Conservation (phyloP, 2,797 vertebrate species). For the Rhinoraja longicauda region DNA sequence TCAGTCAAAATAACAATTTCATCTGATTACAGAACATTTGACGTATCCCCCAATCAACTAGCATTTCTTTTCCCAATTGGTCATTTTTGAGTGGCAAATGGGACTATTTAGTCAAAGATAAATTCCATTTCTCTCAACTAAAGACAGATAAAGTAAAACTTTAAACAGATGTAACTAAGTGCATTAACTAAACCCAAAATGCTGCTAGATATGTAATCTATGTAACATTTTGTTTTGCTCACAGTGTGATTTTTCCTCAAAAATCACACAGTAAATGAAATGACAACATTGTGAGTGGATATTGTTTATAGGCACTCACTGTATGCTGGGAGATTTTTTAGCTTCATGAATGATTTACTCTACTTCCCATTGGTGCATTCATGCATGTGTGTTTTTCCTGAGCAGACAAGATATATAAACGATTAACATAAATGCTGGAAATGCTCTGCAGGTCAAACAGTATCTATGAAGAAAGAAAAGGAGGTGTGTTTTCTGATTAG, state of each 20-base stretch:
- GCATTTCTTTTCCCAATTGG: background rate
- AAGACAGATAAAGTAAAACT: background rate
- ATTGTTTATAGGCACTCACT: too few species aligned
- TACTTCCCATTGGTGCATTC: background rate
- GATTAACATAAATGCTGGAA: too few species aligned
- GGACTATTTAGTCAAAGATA: background rate
- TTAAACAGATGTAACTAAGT: background rate
- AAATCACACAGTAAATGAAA: too few species aligned
- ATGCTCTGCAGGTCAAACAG: too few species aligned
- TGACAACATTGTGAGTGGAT: too few species aligned
- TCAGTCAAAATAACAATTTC: background rate
- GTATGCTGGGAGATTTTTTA: too few species aligned
- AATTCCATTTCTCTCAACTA: background rate
- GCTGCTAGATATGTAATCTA: background rate
- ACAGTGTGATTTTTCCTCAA: too few species aligned
- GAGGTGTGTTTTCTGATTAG: too few species aligned
- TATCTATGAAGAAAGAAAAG: too few species aligned
- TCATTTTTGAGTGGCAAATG: background rate
- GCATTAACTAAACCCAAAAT: background rate
- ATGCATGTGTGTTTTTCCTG: background rate
- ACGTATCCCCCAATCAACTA: background rate
- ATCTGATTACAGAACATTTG: background rate
- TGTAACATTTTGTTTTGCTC: background rate
- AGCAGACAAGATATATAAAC: background rate
- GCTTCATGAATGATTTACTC: background rate